Evolutionary conservation across 2,113 vertebrate species (phyloP), one percentile per base, ranked within the genome.

Genomic region (Crotalus helleri): DNA sequence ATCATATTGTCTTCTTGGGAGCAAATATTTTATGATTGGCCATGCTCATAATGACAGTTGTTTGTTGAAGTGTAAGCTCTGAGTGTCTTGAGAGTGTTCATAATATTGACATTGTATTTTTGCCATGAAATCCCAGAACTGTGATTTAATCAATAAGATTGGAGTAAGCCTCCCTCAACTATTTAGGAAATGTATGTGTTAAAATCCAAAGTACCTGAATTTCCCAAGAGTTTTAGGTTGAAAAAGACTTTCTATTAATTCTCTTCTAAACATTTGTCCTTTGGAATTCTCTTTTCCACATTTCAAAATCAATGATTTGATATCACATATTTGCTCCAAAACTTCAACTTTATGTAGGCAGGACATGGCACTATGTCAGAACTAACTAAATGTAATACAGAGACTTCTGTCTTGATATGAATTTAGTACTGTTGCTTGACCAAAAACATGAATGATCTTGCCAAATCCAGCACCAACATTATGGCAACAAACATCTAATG

Each of bases 401-500:
- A 4, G 13, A 61, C 55, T 39, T 26, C 44, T 93, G 46, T 26
- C 88, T 85, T 19, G 44, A 88, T 55, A 88, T 55, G 13, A 81
- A 61, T 61, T 57, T 85, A 51, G 8, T 61, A 33, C 69, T 59
- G 24, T 59, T 90, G 53, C 53, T 90, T 90, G 92, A 46, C 55
- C 19, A 87, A 46, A 87, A 64, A 86, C 29, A 90, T 59, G 44
- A 64, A 0, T 0, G 1, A 6, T 26, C 58, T 46, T 11, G 24
- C 57, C 92, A 46, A 85, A 24, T 88, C 0, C 92, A 57, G 91
- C 90, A 49, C 87, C 39, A 29, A 24, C 53, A 61, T 86, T 94
- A 86, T 90, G 33, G 58, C 33, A 91, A 86, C 91, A 69, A 94
- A 90, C 24, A 44, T 89, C 88, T 86, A 64, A 26, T 90, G 39